Base-by-base conservation (phyloP, 2,113 vertebrate species). In the Nycticryphes semicollaris region DNA sequence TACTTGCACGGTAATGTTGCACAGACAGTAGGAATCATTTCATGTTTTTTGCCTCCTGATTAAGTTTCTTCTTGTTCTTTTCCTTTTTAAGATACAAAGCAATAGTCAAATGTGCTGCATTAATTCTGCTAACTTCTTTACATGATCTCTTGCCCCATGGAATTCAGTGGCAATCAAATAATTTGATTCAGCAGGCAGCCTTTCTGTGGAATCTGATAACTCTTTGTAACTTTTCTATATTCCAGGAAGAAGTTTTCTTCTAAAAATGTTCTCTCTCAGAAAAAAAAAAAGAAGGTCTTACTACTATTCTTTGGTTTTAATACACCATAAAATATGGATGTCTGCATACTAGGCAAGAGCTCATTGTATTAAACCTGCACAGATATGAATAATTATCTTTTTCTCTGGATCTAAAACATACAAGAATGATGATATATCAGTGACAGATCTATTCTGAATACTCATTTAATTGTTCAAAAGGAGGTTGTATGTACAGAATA, bases 391-490 rank as follows among this genome's bases (percentile, higher is more conserved):
- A 77, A 16, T 37, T 64, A 17, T 33, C 15, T 62, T 93, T 60
- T 56, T 7, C 16, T 64, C 27, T 84, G 68, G 73, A 53, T 6
- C 9, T 69, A 30, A 84, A 74, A 1, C 13, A 10, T 28, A 62
- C 21, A 62, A 43, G 25, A 87, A 39, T 14, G 20, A 21, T 41
- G 21, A 27, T n/a, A 8, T 22, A 33, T 30, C 14, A 62, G 31
- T 39, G 31, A 31, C 21, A 21, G 3, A 3, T 24, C 12, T 19
- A 30, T 18, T 0, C 23, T 0, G 0, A 27, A 54, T 45, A 19
- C 6, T 33, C 22, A 25, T 3, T n/a, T 22, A 56, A 22, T 28
- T 82, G 9, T 53, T 70, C 47, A 45, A n/a, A 30, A 25, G 21
- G 63, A 50, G 17, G 31, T 41, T 90, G 35, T n/a, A 28, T 12